These are phyloP conservation scores for Hirundichthys speculiger DNA, from an alignment of 2,113 vertebrate species.

Conservation along the genomic window DNA sequence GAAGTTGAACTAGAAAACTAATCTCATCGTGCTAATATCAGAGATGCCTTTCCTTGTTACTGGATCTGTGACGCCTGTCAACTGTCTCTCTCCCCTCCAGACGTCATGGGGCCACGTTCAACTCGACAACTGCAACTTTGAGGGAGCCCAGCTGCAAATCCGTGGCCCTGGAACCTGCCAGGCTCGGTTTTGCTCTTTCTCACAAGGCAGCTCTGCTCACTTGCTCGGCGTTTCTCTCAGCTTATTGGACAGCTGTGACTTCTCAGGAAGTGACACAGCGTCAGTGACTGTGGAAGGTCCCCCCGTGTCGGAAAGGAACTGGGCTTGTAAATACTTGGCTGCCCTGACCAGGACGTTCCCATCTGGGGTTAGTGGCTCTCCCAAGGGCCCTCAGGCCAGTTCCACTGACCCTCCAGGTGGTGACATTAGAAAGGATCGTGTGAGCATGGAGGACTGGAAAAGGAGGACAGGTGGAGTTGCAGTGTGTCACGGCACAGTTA, in stretches of 20 bases:
- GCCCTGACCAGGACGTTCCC: conserved; percentile 81
- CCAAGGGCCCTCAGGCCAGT: conserved; percentile 7
- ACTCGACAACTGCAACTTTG: conserved; percentile 91
- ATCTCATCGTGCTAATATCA: no score
- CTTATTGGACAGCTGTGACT: conserved; percentile 91
- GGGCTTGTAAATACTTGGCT: conserved; percentile 90
- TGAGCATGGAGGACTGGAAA: conserved; percentile 58
- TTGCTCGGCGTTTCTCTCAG: conserved; percentile 86
- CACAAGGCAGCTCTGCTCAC: conserved; percentile 85
- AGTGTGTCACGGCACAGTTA: conserved; percentile 68
- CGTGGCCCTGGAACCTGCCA: conserved; percentile 89
- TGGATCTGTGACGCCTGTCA: not conserved
- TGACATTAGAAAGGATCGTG: conserved; percentile 71
- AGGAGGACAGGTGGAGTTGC: conserved; percentile 61
- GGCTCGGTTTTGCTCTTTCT: conserved; percentile 92
- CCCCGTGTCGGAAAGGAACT: conserved; percentile 87
- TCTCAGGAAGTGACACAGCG: conserved; percentile 88
- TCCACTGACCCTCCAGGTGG: conserved; percentile 21
- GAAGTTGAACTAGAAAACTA: no score
- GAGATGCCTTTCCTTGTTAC: not conserved
- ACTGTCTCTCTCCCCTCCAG: conserved; percentile 62
- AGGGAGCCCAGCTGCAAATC: conserved; percentile 89
- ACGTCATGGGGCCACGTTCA: conserved; percentile 90
- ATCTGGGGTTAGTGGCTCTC: conserved; percentile 20
- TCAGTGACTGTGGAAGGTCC: conserved; percentile 90